Evolutionary conservation across 2,888 invertebrate genomes (phyloP).

Genomic region (Andrena bucephala): DNA sequence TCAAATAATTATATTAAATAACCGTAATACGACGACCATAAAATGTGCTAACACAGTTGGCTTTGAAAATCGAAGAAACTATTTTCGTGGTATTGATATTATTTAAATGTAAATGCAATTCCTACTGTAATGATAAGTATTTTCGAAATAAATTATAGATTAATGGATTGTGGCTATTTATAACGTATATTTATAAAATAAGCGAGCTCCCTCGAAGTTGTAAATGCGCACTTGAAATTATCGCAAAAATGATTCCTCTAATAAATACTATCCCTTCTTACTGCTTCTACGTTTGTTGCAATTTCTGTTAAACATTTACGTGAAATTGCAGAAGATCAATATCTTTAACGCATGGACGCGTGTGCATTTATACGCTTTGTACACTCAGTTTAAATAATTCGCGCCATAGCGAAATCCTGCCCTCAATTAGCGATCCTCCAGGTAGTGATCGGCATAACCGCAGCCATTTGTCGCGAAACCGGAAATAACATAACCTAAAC

Average conservation of each 20-base stretch:
- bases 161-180: background rate
- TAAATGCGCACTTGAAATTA: background rate
- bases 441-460: too few species aligned
- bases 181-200: background rate
- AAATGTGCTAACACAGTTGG: background rate
- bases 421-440: too few species aligned
- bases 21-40: slow-evolving; percentile 30
- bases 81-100: background rate
- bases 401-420: too few species aligned
- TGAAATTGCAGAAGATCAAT: slow-evolving; percentile 24
- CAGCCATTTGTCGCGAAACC: too few species aligned
- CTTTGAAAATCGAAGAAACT: background rate
- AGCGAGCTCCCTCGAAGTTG: background rate
- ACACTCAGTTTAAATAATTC: too few species aligned
- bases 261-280: background rate
- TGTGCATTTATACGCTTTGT: background rate
- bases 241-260: background rate
- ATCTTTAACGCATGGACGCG: background rate
- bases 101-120: slow-evolving; percentile 42
- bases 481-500: too few species aligned
- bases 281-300: background rate
- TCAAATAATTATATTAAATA: background rate
- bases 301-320: background rate
- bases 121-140: slow-evolving; percentile 24
- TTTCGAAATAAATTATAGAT: slow-evolving; percentile 29